Percentiles rank a stretch among this genome's conserved stretches.
Evolutionary conservation across 2,797 vertebrate genomes (phyloP).

Genomic region (Sandelia bainsii): DNA sequence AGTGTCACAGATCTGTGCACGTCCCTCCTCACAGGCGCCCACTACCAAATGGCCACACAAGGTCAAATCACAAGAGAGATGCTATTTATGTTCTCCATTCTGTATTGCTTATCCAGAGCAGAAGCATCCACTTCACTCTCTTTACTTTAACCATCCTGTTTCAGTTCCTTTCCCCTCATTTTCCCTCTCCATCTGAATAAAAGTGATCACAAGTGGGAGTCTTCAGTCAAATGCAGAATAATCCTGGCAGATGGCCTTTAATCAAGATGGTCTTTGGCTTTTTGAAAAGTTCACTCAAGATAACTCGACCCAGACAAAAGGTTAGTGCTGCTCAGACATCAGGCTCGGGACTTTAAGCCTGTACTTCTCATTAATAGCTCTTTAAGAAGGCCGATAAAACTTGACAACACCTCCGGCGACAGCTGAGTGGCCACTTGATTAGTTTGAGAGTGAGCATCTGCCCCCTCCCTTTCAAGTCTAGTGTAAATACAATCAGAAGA

Average conservation of each 20-base stretch:
- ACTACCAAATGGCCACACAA: conserved; percentile 63
- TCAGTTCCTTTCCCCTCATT: too few relatives aligned
- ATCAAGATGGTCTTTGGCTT: conserved; percentile 44
- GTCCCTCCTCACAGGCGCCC: conserved; percentile 42
- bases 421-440: conserved; percentile 75
- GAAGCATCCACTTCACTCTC: conserved; percentile 8
- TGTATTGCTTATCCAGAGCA: conserved; percentile 42
- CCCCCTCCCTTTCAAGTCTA: conserved; percentile 29
- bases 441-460: conserved; percentile 79
- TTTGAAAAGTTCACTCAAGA: conserved; percentile 50
- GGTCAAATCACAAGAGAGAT: conserved; percentile 65
- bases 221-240: conserved; percentile 23
- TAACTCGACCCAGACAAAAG: conserved; percentile 49
- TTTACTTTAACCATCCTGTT: background rate
- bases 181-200: conserved; percentile 34
- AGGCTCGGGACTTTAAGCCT: conserved; percentile 35
- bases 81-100: conserved; percentile 66
- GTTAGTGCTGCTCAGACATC: conserved; percentile 49
- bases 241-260: conserved; percentile 52
- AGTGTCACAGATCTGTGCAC: conserved; percentile 48
- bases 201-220: conserved; percentile 29
- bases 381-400: conserved; percentile 78
- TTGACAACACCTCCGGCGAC: conserved; percentile 68
- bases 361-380: conserved; percentile 71
- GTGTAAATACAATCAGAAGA: conserved; percentile 26